Conservation (phyloP, 2,113 vertebrate genomes). For the Neodon shergylaensis region DNA sequence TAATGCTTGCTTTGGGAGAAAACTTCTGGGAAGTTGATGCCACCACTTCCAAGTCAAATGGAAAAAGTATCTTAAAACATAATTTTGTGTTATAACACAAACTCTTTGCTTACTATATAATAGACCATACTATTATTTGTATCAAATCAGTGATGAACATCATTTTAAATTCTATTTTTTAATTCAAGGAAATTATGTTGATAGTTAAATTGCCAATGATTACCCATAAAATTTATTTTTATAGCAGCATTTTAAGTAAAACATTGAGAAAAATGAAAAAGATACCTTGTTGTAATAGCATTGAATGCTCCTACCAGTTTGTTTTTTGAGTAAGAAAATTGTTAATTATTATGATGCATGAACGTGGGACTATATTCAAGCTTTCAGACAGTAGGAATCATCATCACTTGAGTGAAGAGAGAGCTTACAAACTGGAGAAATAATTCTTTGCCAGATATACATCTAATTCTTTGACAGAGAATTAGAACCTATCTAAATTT, state of each 20-base stretch:
- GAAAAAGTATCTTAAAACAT: not conserved
- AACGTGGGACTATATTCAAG: not conserved
- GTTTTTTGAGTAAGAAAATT: not conserved
- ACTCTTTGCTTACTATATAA: not conserved
- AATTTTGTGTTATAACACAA: not conserved
- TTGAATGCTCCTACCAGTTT: not conserved
- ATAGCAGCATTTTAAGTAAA: not conserved
- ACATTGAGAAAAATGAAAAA: not conserved
- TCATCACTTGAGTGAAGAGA: not conserved
- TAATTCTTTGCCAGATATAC: not conserved
- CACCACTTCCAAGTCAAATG: not conserved
- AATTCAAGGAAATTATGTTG: not conserved
- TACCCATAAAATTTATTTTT: not conserved
- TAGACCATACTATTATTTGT: not conserved
- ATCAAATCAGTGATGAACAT: not conserved
- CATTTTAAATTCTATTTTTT: not conserved
- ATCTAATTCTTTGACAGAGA: not conserved
- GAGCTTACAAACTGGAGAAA: not conserved
- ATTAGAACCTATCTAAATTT: not conserved
- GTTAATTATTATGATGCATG: constrained; percentile 2
- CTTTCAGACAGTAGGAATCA: not conserved
- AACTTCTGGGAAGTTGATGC: not conserved
- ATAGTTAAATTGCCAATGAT: not conserved
- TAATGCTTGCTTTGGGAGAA: not conserved
- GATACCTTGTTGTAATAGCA: not conserved